phyloP scores from a whole-genome alignment of 1,140 invertebrate species.

The Nasonia vitripennis region DNA sequence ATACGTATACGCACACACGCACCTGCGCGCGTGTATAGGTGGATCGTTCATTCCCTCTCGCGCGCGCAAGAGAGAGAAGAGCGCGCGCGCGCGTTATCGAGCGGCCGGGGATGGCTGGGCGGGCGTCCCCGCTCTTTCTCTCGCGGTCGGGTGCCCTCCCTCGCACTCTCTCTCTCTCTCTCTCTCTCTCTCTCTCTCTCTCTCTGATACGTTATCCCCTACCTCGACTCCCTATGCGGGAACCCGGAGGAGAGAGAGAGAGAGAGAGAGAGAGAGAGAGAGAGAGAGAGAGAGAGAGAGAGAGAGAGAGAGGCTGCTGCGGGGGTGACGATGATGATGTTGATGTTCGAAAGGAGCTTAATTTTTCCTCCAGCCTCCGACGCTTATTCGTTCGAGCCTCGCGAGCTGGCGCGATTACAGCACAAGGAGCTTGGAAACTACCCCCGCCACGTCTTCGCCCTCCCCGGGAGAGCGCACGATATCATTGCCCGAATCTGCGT shows the following conservation, averaged over 20 bases:
- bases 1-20: conserved; percentile 49
- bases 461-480: too few relatives aligned
- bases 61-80: not conserved
- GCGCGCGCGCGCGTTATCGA: conserved; percentile 1
- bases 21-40: not conserved
- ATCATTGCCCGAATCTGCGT: not conserved
- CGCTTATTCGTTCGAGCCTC: too few relatives aligned
- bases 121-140: conserved; percentile 6
- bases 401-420: too few relatives aligned
- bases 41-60: too few relatives aligned
- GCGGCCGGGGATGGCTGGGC: not conserved
- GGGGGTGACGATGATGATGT: not conserved
- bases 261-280: too few relatives aligned
- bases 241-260: too few relatives aligned
- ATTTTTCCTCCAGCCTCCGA: not conserved
- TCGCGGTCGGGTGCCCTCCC: not conserved
- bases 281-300: too few relatives aligned
- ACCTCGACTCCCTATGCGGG: too few relatives aligned
- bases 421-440: too few relatives aligned
- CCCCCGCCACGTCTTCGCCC: too few relatives aligned
- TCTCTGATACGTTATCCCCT: not conserved
- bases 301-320: not conserved
- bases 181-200: not conserved
- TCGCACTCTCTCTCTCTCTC: not conserved
- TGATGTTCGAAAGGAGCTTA: not conserved